phyloP scores from a whole-genome alignment of 2,113 vertebrate species.

The Mormoops blainvillei region DNA sequence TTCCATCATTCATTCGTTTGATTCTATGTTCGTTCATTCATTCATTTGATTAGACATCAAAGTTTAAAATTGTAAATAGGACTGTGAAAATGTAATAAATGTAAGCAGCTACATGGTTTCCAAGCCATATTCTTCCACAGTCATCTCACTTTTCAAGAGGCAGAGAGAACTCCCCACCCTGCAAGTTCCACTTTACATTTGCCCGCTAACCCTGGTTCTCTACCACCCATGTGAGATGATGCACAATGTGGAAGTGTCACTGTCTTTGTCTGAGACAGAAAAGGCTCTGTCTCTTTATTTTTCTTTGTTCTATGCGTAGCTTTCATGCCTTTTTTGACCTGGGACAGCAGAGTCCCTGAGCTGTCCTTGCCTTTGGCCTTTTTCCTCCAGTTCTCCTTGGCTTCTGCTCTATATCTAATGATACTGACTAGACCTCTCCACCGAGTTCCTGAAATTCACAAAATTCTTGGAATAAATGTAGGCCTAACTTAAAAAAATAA shows the following conservation, averaged over 20 bases:
- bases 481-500: background rate
- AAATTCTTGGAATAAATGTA: background rate
- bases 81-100: background rate
- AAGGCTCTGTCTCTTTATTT: background rate
- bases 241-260: background rate
- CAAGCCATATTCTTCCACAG: background rate
- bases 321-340: background rate
- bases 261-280: background rate
- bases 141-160: background rate
- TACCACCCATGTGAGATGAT: background rate
- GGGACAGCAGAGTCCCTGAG: background rate
- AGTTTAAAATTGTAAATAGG: background rate
- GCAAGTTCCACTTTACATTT: background rate
- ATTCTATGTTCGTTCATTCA: background rate
- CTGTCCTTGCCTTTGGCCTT: background rate
- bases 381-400: background rate
- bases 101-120: background rate
- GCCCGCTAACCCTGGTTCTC: background rate
- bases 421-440: background rate
- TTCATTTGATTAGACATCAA: background rate
- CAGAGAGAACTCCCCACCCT: background rate
- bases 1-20: background rate
- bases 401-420: background rate
- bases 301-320: background rate
- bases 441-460: background rate